Base-by-base conservation (phyloP, 92 coral and sea anemone genomes). In the Parazoanthus swiftii region DNA sequence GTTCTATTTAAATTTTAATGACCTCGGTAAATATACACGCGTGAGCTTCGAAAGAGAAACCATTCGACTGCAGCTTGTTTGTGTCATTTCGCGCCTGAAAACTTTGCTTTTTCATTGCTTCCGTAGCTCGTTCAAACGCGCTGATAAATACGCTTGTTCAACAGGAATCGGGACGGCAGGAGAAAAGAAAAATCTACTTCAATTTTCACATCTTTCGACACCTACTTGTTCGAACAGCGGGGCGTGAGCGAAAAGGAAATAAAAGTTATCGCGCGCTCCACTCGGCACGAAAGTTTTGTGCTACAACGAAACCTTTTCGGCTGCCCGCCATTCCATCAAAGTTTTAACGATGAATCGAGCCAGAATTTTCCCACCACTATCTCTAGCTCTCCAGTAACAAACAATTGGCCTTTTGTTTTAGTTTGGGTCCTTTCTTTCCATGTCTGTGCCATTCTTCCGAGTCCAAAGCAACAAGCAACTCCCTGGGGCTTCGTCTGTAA, bases 1-100 rank as follows among this genome's bases (percentile, higher is more conserved):
- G 85, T 79, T 70, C 90, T 92, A 85, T 92, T 97, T 93, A 95
- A 97, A 93, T 77, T 94, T 94, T 95, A 97, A 97, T 97, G 94
- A 92, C 91, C 81, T 80, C 70, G 73, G 98, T 90, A 91, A 92
- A 94, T 91, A 95, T 90, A 88, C 88, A 89, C 85, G 91, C 88
- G 93, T 89, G 87, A 6, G 37, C 87, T 8, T 71, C 39, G 68
- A 84, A 42, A 3, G 11, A 42, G 39, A 84, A 84, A 71, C 87
- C 66, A 44, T 72, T 84, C 87, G 79, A 46, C 39, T 44, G 87
- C 78, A 44, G 79, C 66, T 37, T 71, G 78, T 35, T 72, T 70
- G 79, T 44, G 36, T 10, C 46, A 21, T 2, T 66, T 21, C 67
- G 66, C 38, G 77, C 77, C 79, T 21, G 14, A 23, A 76, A 76